phyloP scores from a whole-genome alignment of 2,113 vertebrate genomes.

The Zosterops pallidus region DNA sequence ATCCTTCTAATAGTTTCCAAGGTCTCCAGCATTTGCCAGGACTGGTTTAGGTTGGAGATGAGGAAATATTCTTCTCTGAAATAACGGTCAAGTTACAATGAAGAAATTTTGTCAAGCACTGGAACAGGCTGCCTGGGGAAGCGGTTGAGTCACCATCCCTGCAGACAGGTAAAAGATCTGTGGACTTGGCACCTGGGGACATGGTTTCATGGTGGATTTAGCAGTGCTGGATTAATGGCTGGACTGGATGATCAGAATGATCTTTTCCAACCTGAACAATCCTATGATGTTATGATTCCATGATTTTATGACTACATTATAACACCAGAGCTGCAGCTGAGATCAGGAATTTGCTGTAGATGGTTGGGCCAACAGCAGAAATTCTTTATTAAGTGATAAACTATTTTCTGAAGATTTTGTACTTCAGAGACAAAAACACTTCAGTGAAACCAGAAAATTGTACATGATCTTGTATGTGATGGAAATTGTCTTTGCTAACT shows the following conservation, averaged over 20 bases:
- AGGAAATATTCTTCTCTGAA: background rate
- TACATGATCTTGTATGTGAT: background rate
- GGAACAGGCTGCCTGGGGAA: background rate
- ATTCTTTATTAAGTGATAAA: background rate
- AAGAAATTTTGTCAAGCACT: background rate
- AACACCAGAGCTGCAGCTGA: background rate
- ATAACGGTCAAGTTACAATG: background rate
- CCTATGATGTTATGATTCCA: background rate
- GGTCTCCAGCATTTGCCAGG: background rate
- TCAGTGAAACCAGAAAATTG: background rate
- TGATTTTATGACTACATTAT: background rate
- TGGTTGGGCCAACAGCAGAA: background rate
- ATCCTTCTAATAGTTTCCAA: background rate
- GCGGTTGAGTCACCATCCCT: too few relatives aligned
- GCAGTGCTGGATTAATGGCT: background rate
- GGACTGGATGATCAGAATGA: background rate
- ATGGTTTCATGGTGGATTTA: background rate
- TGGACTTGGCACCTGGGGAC: background rate
- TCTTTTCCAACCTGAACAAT: background rate
- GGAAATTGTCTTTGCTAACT: constrained; percentile 10
- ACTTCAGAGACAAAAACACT: background rate
- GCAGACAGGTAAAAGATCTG: background rate
- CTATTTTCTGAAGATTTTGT: background rate
- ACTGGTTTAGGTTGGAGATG: background rate
- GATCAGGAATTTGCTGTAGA: background rate